A percentile compares a stretch with the other conserved stretches of the same genome.
Conservation (phyloP, 64 coral and sea anemone species). For the Pocillopora damicornis region DNA sequence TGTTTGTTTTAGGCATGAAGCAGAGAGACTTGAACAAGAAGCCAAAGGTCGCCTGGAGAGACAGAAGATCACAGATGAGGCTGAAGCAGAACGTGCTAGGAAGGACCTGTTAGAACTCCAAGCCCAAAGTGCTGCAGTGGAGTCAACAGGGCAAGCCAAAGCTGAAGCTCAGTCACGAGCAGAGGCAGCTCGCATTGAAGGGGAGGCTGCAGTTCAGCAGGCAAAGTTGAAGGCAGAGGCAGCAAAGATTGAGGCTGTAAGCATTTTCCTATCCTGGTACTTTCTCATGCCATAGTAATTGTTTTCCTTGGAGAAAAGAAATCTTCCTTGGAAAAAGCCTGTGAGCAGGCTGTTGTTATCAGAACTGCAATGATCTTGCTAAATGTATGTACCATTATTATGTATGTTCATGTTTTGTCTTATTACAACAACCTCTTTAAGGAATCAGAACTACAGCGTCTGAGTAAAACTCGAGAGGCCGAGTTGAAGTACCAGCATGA, state of each 20-base stretch:
- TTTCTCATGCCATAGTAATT: no score
- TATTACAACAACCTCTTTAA: background rate
- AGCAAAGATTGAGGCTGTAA: conserved; percentile 95
- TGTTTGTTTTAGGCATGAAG: conserved; percentile 76
- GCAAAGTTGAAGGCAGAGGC: conserved; percentile 96
- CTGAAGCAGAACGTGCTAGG: conserved; percentile 81
- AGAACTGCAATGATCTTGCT: no score
- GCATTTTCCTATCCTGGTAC: conserved; percentile 2
- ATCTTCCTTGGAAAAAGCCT: no score
- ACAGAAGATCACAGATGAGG: conserved; percentile 96
- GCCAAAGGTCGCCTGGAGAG: conserved; percentile 91
- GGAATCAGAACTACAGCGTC: conserved; percentile 88
- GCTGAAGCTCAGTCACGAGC: conserved; percentile 96
- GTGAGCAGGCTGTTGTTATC: no score
- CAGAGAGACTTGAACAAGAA: conserved; percentile 94
- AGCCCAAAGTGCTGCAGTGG: conserved; percentile 90
- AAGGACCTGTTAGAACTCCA: conserved; percentile 90
- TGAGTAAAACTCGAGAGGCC: conserved; percentile 80
- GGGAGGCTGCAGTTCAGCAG: conserved; percentile 92
- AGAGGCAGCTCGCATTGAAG: conserved; percentile 94
- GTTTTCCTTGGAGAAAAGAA: no score
- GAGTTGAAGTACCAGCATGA: conserved; percentile 77
- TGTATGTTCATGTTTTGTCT: background rate
- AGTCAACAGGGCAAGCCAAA: conserved; percentile 96
- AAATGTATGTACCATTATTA: background rate